Evolutionary conservation across 2,888 invertebrate genomes (phyloP).

Genomic region (Teinopalpus imperialis): DNA sequence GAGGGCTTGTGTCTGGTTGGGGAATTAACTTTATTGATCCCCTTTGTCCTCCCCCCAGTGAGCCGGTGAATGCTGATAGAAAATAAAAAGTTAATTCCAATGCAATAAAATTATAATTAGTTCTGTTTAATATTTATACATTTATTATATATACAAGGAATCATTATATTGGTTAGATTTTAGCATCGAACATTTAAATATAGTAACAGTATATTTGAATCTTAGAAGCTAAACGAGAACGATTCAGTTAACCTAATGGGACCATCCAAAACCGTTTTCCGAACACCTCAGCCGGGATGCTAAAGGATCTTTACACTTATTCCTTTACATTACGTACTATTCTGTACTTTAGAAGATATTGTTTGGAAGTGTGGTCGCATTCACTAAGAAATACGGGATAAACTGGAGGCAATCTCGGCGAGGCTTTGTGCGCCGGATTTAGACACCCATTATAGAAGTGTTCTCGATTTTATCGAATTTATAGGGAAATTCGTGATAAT

Average conservation of each 20-base stretch:
- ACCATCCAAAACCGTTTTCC: background rate
- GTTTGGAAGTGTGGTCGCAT: constrained; percentile 10
- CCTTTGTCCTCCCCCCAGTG: too few species aligned
- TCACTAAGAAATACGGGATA: constrained; percentile 21
- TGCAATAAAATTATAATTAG: too few species aligned
- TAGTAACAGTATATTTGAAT: constrained; percentile 5
- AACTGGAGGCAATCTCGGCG: constrained; percentile 14
- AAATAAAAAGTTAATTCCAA: too few species aligned
- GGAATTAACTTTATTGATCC: too few species aligned
- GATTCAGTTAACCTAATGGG: constrained; percentile 8
- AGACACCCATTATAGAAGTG: constrained; percentile 22
- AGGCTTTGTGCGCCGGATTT: constrained; percentile 12
- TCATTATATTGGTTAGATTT: too few species aligned
- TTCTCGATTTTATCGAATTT: constrained; percentile 21
- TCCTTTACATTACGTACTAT: background rate
- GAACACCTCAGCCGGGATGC: background rate
- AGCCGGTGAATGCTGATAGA: too few species aligned
- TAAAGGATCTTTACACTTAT: constrained; percentile 6
- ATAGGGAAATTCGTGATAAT: constrained; percentile 18
- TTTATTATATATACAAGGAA: too few species aligned
- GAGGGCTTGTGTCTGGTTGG: too few species aligned
- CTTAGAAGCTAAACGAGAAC: constrained; percentile 6
- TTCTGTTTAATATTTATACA: too few species aligned
- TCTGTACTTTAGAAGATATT: background rate
- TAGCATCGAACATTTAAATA: too few species aligned